phyloP scores from a whole-genome alignment of 2,113 vertebrate species.

The Myxocyprinus asiaticus region DNA sequence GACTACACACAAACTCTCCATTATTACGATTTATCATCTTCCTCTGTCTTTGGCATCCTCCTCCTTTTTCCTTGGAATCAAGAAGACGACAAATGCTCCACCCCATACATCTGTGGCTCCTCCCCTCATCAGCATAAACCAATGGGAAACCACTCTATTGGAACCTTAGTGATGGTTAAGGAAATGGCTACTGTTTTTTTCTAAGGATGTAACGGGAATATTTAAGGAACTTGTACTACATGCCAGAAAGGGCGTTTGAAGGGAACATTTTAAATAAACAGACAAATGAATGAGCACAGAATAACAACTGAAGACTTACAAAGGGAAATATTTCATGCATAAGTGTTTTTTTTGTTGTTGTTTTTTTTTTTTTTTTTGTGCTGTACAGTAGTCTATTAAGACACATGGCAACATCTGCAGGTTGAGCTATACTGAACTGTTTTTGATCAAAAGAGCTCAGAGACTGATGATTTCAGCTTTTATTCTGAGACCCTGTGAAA shows the following conservation, averaged over 20 bases:
- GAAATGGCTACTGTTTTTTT: not conserved
- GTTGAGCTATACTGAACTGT: not conserved
- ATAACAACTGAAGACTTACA: too few species aligned
- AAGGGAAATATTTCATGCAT: too few species aligned
- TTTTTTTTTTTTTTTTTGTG: not conserved
- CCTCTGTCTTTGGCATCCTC: not conserved
- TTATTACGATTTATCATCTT: not conserved
- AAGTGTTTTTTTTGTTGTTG: too few species aligned
- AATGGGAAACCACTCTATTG: not conserved
- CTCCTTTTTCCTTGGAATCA: constrained; percentile 3
- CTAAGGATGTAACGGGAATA: not conserved
- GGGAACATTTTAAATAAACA: constrained; percentile 1
- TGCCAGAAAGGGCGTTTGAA: not conserved
- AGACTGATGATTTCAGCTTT: not conserved
- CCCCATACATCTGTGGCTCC: constrained; percentile 25
- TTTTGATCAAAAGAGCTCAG: constrained; percentile 11
- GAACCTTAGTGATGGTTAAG: not conserved
- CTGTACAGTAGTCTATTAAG: constrained; percentile 4
- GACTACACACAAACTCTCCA: not conserved
- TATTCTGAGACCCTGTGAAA: constrained; percentile 4
- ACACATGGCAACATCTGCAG: constrained; percentile 2
- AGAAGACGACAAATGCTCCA: constrained; percentile 1
- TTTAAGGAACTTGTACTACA: constrained; percentile 14
- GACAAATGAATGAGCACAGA: not conserved
- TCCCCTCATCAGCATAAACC: not conserved